phyloP scores from a whole-genome alignment of 92 coral and sea anemone species.

The Pocillopora grandis region DNA sequence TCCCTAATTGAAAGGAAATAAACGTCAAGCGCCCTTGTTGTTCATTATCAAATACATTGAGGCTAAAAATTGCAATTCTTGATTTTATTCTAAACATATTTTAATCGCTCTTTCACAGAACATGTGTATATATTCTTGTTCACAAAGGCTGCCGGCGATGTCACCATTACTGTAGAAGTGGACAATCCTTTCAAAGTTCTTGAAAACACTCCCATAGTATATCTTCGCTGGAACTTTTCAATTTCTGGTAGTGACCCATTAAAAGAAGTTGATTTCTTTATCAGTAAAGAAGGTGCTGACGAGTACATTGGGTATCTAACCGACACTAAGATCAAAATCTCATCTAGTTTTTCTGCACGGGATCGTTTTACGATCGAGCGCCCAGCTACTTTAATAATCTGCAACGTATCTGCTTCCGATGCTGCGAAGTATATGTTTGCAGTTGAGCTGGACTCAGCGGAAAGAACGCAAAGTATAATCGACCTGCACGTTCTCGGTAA shows the following conservation, averaged over 20 bases:
- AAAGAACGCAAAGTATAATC: not conserved
- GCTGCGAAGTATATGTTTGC: not conserved
- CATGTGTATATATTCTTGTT: not conserved
- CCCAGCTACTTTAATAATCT: constrained; percentile 10
- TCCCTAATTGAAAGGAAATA: not conserved
- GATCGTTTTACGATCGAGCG: not conserved
- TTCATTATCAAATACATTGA: too few species aligned
- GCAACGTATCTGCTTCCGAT: constrained; percentile 8
- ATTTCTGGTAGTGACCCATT: not conserved
- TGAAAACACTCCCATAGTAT: not conserved
- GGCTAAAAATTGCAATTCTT: too few species aligned
- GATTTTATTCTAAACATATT: too few species aligned
- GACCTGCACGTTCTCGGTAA: constrained; percentile 16
- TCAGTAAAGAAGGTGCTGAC: not conserved
- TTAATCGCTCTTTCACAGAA: too few species aligned
- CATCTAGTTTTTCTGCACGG: too few species aligned
- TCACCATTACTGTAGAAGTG: not conserved
- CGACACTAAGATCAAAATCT: too few species aligned
- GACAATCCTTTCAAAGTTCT: not conserved
- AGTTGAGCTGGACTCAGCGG: not conserved
- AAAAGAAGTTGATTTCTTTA: not conserved
- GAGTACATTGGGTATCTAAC: not conserved
- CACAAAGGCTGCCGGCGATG: not conserved
- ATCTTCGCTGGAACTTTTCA: constrained; percentile 1
- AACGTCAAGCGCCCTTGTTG: too few species aligned